These are phyloP conservation scores for Caenorhabditis auriculariae DNA, from an alignment of 2,888 invertebrate genomes.

Conservation along the genomic window DNA sequence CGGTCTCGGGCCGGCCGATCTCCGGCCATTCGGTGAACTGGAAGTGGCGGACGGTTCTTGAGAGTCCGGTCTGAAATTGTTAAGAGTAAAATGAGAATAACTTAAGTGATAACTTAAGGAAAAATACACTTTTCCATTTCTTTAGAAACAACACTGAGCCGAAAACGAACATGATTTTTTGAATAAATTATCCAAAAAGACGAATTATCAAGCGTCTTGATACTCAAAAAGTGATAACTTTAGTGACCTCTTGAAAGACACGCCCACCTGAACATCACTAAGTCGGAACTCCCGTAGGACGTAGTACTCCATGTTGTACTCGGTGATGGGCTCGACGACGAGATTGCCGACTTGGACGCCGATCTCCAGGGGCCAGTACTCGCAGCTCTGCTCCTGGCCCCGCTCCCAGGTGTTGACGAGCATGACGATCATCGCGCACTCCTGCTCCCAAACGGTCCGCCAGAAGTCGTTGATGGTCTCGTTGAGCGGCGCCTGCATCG, in stretches of 20 bases:
- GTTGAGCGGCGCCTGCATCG: slow-evolving; percentile 93
- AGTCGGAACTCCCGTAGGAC: slow-evolving; percentile 96
- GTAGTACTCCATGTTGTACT: slow-evolving; percentile 99
- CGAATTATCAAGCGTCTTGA: neutral
- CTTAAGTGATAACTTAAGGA: too few species aligned
- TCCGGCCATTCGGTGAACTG: slow-evolving; percentile 72
- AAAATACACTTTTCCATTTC: too few species aligned
- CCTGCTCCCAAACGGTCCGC: slow-evolving; percentile 99
- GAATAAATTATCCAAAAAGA: too few species aligned
- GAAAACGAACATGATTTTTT: too few species aligned
- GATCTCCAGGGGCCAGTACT: slow-evolving; percentile 95
- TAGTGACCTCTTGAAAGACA: too few species aligned
- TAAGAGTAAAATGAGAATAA: too few species aligned
- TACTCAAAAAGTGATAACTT: neutral
- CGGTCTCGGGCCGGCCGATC: slow-evolving; percentile 83
- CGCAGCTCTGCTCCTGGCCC: slow-evolving; percentile 90
- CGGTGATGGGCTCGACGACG: slow-evolving; percentile 97
- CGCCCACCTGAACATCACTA: slow-evolving; percentile 81
- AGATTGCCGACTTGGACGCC: slow-evolving; percentile 76
- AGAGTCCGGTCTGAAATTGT: slow-evolving; percentile 79
- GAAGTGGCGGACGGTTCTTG: slow-evolving; percentile 91
- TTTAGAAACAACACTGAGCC: too few species aligned
- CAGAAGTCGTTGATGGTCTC: slow-evolving; percentile 98
- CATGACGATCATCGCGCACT: slow-evolving; percentile 98
- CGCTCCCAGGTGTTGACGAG: slow-evolving; percentile 65